Conservation (phyloP, 2,113 vertebrate genomes). For the Tupaia chinensis region DNA sequence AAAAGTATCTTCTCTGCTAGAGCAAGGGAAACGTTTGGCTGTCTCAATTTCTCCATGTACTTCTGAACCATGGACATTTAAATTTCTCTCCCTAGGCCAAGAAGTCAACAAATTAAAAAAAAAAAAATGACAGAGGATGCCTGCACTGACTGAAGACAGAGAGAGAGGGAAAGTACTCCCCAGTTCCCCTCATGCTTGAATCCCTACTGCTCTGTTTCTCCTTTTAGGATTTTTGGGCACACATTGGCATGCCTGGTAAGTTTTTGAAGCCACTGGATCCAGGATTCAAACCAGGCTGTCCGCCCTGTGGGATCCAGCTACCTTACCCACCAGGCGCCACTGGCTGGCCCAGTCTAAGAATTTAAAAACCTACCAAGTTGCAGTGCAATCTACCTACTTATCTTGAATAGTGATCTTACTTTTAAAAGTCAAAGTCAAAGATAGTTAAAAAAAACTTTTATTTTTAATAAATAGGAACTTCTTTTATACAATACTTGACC, state of each 20-base stretch:
- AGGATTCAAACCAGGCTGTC: too few relatives aligned
- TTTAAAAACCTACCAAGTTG: background rate
- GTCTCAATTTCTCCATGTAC: background rate
- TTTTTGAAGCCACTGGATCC: too few relatives aligned
- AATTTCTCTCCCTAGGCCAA: background rate
- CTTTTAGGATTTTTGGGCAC: too few relatives aligned
- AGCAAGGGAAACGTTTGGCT: background rate
- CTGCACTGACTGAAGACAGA: too few relatives aligned
- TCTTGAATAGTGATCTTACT: background rate
- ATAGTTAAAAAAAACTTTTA: background rate
- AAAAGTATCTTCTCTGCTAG: background rate
- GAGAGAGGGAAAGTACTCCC: too few relatives aligned
- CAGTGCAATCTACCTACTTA: background rate
- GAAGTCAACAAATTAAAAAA: slow-evolving; percentile 6
- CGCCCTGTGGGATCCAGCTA: too few relatives aligned
- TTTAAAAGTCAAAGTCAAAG: slow-evolving; percentile 50
- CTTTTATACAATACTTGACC: background rate
- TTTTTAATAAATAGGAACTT: slow-evolving; percentile 17
- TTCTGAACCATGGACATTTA: background rate
- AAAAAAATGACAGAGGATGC: too few relatives aligned
- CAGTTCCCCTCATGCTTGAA: too few relatives aligned
- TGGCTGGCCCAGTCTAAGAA: background rate
- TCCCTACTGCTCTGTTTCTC: too few relatives aligned
- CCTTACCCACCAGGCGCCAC: too few relatives aligned
- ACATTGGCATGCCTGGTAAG: too few relatives aligned